Percentiles rank a stretch among this genome's conserved stretches.
phyloP scores from a whole-genome alignment of 2,888 invertebrate species.

The Xestia c-nigrum region DNA sequence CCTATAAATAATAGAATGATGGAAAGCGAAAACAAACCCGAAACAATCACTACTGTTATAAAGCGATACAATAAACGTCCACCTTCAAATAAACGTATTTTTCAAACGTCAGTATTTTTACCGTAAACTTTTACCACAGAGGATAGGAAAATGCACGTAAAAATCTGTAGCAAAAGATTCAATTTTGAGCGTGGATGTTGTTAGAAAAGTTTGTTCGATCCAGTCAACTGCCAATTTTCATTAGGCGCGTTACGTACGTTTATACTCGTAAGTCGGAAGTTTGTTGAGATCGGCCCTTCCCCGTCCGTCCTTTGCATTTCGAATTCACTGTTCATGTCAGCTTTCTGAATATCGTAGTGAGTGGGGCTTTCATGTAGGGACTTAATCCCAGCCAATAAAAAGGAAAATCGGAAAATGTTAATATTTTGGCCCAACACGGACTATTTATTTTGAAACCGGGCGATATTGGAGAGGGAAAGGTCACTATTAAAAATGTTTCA shows the following conservation, averaged over 20 bases:
- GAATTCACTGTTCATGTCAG: slow-evolving; percentile 78
- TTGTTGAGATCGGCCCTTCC: slow-evolving; percentile 73
- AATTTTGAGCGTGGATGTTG: slow-evolving; percentile 51
- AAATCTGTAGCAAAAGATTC: slow-evolving; percentile 51
- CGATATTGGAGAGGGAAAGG: background rate
- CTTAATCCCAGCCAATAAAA: slow-evolving; percentile 72
- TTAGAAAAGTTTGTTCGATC: slow-evolving; percentile 79
- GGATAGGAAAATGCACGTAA: slow-evolving; percentile 41
- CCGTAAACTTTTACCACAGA: background rate
- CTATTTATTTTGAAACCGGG: slow-evolving; percentile 40
- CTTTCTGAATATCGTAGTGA: slow-evolving; percentile 75
- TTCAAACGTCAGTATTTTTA: slow-evolving; percentile 46
- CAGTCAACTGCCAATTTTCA: slow-evolving; percentile 88
- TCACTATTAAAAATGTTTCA: background rate
- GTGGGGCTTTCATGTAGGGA: slow-evolving; percentile 65
- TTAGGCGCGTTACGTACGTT: slow-evolving; percentile 78
- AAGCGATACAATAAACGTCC: slow-evolving; percentile 44
- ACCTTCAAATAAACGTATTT: slow-evolving; percentile 54
- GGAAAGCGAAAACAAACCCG: slow-evolving; percentile 30
- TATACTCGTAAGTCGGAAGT: slow-evolving; percentile 77
- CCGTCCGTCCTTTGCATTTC: slow-evolving; percentile 81
- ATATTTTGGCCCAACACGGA: slow-evolving; percentile 17
- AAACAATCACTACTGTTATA: slow-evolving; percentile 36
- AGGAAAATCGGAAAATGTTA: slow-evolving; percentile 66
- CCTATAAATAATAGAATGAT: slow-evolving; percentile 28